Base-by-base conservation (phyloP, 2,888 invertebrate species). In the Lithophane socia region DNA sequence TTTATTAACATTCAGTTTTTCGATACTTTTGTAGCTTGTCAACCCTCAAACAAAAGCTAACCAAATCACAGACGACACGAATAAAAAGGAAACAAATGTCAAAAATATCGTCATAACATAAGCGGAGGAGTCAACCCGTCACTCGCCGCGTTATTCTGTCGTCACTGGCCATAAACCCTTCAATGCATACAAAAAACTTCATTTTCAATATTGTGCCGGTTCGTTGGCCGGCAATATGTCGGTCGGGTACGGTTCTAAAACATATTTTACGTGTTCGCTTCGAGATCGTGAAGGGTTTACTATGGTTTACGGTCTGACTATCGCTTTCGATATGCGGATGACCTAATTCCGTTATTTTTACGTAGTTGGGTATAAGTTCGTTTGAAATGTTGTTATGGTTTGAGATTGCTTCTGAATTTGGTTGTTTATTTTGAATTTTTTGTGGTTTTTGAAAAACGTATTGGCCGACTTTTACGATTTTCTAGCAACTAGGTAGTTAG, bases 131-230 rank as follows among this genome's bases (percentile, higher is more conserved):
- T 73, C 80, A 78, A 84, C 77, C 83, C 85, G 79, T 78, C 85
- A 80, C 75, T 82, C 74, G 79, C 73, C 78, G 69, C 58, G 71
- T 81, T 88, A 85, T 87, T 89, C 84, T 83, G 85, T 87, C 90
- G 84, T 87, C 87, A 89, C 81, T 87, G 87, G 84, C 87, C 88
- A 87, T 93, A 92, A 93, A 93, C 90, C 93, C 90, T 90, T 90
- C 92, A 92, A 93, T 92, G 93, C 92, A 93, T 94, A 94, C 93
- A 92, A 93, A 94, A 93, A 93, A 91, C 93, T 93, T 94, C 92
- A 94, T 94, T 94, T 94, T 93, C 93, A 94, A 94, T 94, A 94
- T 91, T 89, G 84, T 80, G 87, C 81, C 88, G 87, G 89, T 84
- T 86, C 89, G 88, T 83, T 87, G 88, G 88, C 88, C 92, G 82